Evolutionary conservation across 2,113 vertebrate species (phyloP).

Genomic region (Amblyopsis rosae): DNA sequence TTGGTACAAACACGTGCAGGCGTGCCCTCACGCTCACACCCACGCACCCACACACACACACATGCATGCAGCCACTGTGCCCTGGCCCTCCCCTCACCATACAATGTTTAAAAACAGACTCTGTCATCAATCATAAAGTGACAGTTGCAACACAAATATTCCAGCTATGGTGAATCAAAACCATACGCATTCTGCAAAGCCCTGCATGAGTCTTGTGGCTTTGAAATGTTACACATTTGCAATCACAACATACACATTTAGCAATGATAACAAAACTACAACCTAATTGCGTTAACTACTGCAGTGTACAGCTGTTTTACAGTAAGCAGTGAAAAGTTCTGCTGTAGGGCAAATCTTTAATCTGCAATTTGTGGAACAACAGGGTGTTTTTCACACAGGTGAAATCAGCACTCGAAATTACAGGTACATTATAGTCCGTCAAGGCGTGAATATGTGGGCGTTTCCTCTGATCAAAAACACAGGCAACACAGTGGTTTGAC

Average conservation of each 20-base stretch:
- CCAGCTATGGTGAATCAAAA: conserved; percentile 61
- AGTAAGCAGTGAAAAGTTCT: no score
- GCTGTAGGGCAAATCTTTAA: no score
- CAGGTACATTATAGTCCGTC: conserved; percentile 28
- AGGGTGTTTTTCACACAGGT: conserved; percentile 35
- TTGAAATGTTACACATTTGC: conserved; percentile 51
- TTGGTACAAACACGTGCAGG: conserved; percentile 22
- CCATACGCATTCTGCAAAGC: conserved; percentile 59
- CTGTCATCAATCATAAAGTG: conserved; percentile 68
- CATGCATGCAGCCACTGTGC: background rate
- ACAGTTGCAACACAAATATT: conserved; percentile 70
- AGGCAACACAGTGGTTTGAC: conserved; percentile 37
- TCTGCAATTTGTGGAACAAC: conserved; percentile 26
- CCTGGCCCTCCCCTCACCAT: conserved; percentile 8
- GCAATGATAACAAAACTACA: conserved; percentile 14
- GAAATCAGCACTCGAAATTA: conserved; percentile 24
- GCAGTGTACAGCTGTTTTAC: background rate
- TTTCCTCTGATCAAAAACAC: conserved; percentile 44
- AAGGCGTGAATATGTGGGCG: conserved; percentile 34
- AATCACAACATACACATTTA: conserved; percentile 57
- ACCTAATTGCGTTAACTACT: background rate
- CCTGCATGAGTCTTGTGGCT: conserved; percentile 62
- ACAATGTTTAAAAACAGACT: conserved; percentile 58
- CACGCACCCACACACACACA: conserved; percentile 24
- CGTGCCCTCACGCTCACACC: conserved; percentile 8